Conservation (phyloP, 2,888 invertebrate species). For the Epirrhoe alternata region DNA sequence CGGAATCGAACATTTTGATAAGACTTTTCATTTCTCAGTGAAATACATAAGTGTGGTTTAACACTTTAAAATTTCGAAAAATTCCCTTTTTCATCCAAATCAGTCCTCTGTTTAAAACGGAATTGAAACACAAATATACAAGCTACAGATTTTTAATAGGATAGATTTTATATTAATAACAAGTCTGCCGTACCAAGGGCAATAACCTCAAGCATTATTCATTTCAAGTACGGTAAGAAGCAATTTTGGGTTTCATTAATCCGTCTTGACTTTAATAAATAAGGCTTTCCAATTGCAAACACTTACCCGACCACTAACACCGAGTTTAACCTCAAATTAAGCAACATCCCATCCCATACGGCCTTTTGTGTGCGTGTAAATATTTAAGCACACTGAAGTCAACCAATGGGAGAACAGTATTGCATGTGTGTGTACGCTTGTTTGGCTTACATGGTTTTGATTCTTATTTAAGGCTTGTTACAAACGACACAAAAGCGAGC, state of each 20-base stretch:
- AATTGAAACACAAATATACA: too few species aligned
- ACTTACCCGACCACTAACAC: conserved; percentile 50
- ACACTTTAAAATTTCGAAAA: too few species aligned
- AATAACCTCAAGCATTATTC: too few species aligned
- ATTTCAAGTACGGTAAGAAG: neutral
- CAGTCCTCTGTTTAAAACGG: too few species aligned
- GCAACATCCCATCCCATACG: conserved; percentile 46
- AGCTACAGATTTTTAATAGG: too few species aligned
- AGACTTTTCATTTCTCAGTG: too few species aligned
- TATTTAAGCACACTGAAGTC: conserved; percentile 48
- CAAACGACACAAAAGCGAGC: conserved; percentile 31
- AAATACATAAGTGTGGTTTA: too few species aligned
- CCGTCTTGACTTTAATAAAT: conserved; percentile 28
- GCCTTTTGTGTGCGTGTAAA: conserved; percentile 49
- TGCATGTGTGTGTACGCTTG: conserved; percentile 42
- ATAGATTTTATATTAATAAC: too few species aligned
- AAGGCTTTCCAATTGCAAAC: conserved; percentile 36
- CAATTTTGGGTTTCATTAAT: conserved; percentile 18
- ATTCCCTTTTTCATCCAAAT: too few species aligned
- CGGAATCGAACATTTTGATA: too few species aligned
- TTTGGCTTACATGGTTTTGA: conserved; percentile 40
- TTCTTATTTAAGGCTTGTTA: conserved; percentile 44
- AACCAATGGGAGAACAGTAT: conserved; percentile 44
- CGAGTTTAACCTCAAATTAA: conserved; percentile 50
- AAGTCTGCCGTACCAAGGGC: too few species aligned